Conservation (phyloP, 2,797 vertebrate genomes). For the Anguilla anguilla region DNA sequence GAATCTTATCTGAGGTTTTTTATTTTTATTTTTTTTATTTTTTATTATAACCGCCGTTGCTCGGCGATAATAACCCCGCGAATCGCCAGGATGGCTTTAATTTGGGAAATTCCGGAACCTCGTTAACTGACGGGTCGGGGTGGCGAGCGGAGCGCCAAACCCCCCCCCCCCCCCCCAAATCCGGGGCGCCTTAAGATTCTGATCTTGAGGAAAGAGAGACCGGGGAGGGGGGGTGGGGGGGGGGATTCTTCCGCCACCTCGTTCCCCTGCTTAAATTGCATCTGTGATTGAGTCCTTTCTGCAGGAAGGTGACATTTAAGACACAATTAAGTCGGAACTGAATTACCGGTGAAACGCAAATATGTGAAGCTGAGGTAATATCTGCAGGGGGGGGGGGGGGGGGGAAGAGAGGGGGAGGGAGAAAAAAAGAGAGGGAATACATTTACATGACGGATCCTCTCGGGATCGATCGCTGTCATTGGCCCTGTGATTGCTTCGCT, state of each 20-base stretch:
- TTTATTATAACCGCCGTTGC: no score
- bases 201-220: no score
- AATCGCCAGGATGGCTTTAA: not conserved
- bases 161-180: no score
- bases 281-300: conserved; percentile 22
- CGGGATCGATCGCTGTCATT: not conserved
- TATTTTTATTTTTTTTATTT: no score
- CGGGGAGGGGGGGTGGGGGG: not conserved
- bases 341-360: conserved; percentile 23
- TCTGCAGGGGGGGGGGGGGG: not conserved
- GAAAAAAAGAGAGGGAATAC: not conserved
- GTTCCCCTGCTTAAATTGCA: not conserved
- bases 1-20: not conserved
- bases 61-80: not conserved
- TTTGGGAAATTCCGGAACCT: not conserved
- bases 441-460: not conserved
- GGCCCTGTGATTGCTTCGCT: not conserved
- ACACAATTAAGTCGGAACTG: conserved; percentile 16
- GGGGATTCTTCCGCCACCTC: not conserved
- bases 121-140: not conserved
- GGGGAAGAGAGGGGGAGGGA: not conserved
- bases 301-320: conserved; percentile 28
- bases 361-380: not conserved
- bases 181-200: no score
- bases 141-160: no score